Percentiles rank a stretch among this genome's conserved stretches.
phyloP scores from a whole-genome alignment of 2,113 vertebrate species.

The Sapajus apella region DNA sequence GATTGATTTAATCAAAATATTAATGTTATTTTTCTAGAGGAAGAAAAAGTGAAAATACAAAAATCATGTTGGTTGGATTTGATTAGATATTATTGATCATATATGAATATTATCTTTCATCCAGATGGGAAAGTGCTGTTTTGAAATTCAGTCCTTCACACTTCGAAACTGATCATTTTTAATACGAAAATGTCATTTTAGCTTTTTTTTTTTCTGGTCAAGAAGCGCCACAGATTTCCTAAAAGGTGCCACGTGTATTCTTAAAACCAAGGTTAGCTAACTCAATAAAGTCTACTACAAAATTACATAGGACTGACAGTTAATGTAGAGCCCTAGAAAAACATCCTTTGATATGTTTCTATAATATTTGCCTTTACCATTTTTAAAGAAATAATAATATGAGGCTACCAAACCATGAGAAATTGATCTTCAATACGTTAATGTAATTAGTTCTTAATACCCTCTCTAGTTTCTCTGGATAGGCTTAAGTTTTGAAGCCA shows the following conservation, averaged over 20 bases:
- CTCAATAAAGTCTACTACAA: background rate
- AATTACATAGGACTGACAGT: slow-evolving; percentile 55
- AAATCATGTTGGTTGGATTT: background rate
- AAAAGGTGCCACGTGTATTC: background rate
- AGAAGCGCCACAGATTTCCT: background rate
- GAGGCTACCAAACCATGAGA: slow-evolving; percentile 65
- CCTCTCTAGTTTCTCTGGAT: slow-evolving; percentile 70
- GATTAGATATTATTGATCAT: background rate
- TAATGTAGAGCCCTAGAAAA: slow-evolving; percentile 47
- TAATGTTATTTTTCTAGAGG: background rate
- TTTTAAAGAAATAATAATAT: slow-evolving; percentile 68
- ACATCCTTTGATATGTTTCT: slow-evolving; percentile 61
- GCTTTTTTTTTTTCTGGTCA: background rate
- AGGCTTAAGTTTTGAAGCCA: slow-evolving; percentile 76
- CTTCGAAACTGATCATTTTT: background rate
- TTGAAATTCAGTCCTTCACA: background rate
- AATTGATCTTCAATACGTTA: slow-evolving; percentile 78
- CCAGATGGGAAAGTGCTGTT: background rate
- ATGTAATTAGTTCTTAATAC: slow-evolving; percentile 80
- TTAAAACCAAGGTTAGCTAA: slow-evolving; percentile 2
- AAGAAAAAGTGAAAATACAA: background rate
- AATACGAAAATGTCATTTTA: background rate
- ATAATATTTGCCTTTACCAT: slow-evolving; percentile 54
- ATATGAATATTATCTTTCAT: background rate
- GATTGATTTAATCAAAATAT: background rate